These are phyloP conservation scores for Diorhabda elongata DNA, from an alignment of 1,140 invertebrate species.

Conservation along the genomic window DNA sequence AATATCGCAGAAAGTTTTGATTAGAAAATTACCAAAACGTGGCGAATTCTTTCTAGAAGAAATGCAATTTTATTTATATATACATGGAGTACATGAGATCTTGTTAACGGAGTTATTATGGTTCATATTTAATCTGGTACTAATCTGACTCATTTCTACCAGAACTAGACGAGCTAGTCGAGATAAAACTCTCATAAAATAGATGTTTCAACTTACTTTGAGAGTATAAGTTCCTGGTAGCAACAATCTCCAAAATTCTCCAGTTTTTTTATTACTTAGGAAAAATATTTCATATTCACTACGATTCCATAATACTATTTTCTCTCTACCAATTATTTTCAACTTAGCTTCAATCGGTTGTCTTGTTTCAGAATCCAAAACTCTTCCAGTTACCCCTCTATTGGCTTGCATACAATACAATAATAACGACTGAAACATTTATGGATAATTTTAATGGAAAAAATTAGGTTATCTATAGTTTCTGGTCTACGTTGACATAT, in stretches of 20 bases:
- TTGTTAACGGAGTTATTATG: no score
- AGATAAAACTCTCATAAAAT: no score
- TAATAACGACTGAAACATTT: conserved; percentile 42
- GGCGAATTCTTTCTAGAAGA: no score
- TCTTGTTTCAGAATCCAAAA: conserved; percentile 45
- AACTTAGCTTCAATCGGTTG: conserved; percentile 47
- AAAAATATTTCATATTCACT: conserved; percentile 33
- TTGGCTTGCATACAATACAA: conserved; percentile 42
- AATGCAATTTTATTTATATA: no score
- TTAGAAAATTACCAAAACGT: no score
- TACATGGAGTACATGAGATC: no score
- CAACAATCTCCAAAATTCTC: conserved; percentile 44
- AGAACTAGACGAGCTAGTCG: no score
- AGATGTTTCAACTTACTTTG: conserved; percentile 24
- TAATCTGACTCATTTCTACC: no score
- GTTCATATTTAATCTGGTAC: no score
- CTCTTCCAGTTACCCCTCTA: conserved; percentile 50
- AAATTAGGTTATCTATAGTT: background rate
- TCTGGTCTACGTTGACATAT: no score
- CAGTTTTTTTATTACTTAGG: conserved; percentile 29
- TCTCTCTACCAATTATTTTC: conserved; percentile 46
- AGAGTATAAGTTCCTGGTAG: conserved; percentile 42
- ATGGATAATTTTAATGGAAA: background rate
- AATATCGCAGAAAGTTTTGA: no score
- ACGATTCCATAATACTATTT: background rate